Evolutionary conservation across 2,113 vertebrate species (phyloP).

Genomic region (Petaurus breviceps): DNA sequence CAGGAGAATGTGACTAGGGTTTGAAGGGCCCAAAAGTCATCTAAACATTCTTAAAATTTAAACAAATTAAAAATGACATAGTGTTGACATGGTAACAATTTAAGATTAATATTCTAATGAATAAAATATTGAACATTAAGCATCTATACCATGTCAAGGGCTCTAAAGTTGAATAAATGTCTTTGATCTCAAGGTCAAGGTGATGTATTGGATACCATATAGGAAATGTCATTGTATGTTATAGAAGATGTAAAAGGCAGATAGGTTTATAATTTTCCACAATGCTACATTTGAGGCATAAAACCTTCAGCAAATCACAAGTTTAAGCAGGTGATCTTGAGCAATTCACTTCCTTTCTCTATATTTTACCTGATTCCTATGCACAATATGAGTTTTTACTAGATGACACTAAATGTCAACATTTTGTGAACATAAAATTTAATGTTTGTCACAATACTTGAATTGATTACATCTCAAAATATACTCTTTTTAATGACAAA

Average conservation of each 20-base stretch:
- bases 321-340: neutral
- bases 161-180: neutral
- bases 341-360: neutral
- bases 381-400: neutral
- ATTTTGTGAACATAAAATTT: neutral
- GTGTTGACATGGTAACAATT: slow-evolving; percentile 31
- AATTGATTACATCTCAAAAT: neutral
- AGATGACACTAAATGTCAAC: neutral
- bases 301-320: neutral
- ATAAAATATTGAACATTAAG: neutral
- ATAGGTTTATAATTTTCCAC: neutral
- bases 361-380: neutral
- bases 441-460: neutral
- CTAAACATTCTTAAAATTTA: slow-evolving; percentile 22
- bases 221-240: neutral
- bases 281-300: neutral
- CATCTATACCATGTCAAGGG: neutral
- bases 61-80: slow-evolving; percentile 62
- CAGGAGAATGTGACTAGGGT: slow-evolving; percentile 55
- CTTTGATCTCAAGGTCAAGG: neutral
- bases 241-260: neutral
- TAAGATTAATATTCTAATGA: slow-evolving; percentile 40
- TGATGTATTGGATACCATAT: neutral
- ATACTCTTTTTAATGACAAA: neutral
- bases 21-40: slow-evolving; percentile 31